Conservation (phyloP, 2,888 invertebrate species). For the Drosophila conformis region DNA sequence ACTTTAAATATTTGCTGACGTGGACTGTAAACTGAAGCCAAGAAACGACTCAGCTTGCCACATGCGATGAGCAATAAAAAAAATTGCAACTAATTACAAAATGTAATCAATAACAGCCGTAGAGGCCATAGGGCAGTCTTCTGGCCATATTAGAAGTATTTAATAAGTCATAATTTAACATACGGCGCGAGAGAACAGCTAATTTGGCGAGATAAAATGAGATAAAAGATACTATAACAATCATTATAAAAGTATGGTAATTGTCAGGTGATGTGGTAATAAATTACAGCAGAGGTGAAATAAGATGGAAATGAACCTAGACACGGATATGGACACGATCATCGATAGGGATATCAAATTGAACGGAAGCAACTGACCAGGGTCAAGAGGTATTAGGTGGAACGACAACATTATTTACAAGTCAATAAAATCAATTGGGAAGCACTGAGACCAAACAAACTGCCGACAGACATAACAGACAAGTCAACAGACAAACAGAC, state of each 20-base stretch:
- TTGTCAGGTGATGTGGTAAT: constrained; percentile 34
- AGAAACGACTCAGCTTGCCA: constrained; percentile 39
- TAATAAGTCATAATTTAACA: not conserved
- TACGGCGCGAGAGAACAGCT: not conserved
- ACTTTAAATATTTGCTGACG: constrained; percentile 27
- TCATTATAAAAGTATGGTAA: constrained; percentile 2
- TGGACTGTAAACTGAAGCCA: constrained; percentile 62
- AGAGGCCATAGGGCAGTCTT: not conserved
- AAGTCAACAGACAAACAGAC: not conserved
- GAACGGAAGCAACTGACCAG: constrained; percentile 47
- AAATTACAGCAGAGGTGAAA: constrained; percentile 41
- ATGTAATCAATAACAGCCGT: constrained; percentile 73
- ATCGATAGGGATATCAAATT: constrained; percentile 17
- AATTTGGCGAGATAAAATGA: not conserved
- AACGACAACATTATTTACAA: constrained; percentile 71
- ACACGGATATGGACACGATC: constrained; percentile 8
- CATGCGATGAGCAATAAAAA: constrained; percentile 52
- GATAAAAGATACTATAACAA: not conserved
- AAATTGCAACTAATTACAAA: constrained; percentile 80
- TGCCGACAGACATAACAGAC: constrained; percentile 49
- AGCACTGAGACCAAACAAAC: constrained; percentile 57
- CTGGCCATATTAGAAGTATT: not conserved
- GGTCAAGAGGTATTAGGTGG: constrained; percentile 20
- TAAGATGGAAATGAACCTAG: constrained; percentile 23
- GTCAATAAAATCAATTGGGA: constrained; percentile 77